These are phyloP conservation scores for Carpatolechia fugitivella DNA, from an alignment of 2,888 invertebrate species.

Conservation along the genomic window DNA sequence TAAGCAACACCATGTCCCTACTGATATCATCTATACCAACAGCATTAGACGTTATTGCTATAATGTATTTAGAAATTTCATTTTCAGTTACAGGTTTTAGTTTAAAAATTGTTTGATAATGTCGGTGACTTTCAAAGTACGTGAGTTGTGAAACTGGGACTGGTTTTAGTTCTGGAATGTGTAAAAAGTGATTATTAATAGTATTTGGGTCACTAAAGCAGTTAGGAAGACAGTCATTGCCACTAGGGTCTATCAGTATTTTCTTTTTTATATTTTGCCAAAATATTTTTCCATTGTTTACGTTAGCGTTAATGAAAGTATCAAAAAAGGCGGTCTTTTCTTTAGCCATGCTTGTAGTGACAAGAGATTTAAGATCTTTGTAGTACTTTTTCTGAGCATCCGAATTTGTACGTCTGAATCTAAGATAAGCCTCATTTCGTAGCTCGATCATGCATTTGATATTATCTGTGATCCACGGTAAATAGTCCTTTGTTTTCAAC, in stretches of 20 bases:
- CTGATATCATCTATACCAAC: slow-evolving; percentile 16
- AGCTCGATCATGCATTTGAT: neutral
- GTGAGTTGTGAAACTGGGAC: neutral
- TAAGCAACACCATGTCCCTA: neutral
- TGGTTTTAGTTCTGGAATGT: neutral
- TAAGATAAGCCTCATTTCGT: neutral
- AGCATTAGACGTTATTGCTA: slow-evolving; percentile 17
- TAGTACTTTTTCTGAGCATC: neutral
- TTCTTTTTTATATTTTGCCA: slow-evolving; percentile 1
- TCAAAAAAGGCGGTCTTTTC: neutral
- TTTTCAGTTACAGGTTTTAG: neutral
- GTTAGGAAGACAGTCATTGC: neutral
- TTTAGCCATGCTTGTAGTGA: neutral
- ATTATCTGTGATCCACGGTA: neutral
- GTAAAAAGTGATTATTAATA: slow-evolving; percentile 1
- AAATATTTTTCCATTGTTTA: neutral
- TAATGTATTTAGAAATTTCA: neutral
- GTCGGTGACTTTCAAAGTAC: neutral
- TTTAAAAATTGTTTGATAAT: neutral
- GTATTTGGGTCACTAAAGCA: neutral
- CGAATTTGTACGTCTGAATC: neutral
- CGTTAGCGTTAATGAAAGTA: neutral
- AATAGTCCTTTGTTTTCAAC: neutral
- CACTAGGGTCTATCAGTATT: neutral
- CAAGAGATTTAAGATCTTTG: neutral